Base-by-base conservation (phyloP, 2,113 vertebrate species). In the Okapia johnstoni region DNA sequence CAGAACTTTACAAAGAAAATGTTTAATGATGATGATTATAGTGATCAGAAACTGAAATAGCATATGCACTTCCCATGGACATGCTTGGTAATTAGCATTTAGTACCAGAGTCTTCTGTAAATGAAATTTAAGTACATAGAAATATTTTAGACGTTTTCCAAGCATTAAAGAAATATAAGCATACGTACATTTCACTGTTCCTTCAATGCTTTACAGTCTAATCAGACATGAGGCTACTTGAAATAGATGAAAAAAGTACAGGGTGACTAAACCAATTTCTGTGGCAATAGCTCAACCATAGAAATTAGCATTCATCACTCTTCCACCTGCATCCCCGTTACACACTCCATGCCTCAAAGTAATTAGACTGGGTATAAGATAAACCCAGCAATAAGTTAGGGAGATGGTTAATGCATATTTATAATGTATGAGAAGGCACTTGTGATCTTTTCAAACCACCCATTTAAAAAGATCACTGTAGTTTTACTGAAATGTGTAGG, bases 261-360 rank as follows among this genome's bases (percentile, higher is more conserved):
- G 48, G 3, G 11, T 81, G 76, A 92, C 91, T 76, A 90, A 80
- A 80, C 30, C 76, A 76, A 88, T 80, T 94, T 95, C 73, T 46
- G 16, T 85, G 54, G 76, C 57, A 88, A 50, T 94, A 88, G 43
- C 86, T 96, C 89, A 90, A 13, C 58, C 77, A 26, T 30, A 55
- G 54, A 81, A 91, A 93, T 83, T 95, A 96, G 43, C 60, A 85
- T 93, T 85, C 81, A 46, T 70, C 55, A 55, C 14, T 97, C 57
- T 95, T 77, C 55, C 26, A 60, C 52, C n/a, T 91, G 48, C 6
- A 77, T 70, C 28, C 6, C 50, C 3, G 1, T 63, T 48, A 60
- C 16, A 84, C 1, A 36, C 30, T 85, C 46, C 23, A 94, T 80
- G 79, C 46, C 66, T 87, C 28, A 87, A 92, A 96, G 61, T 80